Evolutionary conservation across 2,888 invertebrate genomes (phyloP).

Genomic region (Drosophila subsilvestris): DNA sequence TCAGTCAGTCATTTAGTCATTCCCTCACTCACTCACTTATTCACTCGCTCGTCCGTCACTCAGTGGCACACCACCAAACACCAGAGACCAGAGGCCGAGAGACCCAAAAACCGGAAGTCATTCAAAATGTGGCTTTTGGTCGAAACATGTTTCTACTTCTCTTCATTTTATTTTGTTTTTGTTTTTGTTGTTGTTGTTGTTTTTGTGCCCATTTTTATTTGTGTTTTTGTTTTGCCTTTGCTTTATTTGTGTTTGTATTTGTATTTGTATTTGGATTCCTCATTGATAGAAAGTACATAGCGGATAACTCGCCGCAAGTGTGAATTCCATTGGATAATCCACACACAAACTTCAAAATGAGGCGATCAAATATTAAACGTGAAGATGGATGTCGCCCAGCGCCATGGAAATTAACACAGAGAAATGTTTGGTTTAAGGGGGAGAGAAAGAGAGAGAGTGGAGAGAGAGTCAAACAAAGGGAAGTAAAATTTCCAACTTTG

Average conservation of each 20-base stretch:
- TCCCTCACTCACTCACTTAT: constrained; percentile 2
- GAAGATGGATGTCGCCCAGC: not conserved
- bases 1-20: not conserved
- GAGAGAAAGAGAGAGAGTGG: not conserved
- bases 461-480: too few relatives aligned
- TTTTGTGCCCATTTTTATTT: constrained; percentile 1
- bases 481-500: not conserved
- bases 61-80: constrained; percentile 1
- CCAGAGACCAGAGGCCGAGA: constrained; percentile 13
- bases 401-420: not conserved
- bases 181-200: not conserved
- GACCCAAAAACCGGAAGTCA: constrained; percentile 42
- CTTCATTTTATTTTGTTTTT: constrained; percentile 10
- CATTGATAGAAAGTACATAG: constrained; percentile 37
- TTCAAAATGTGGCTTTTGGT: constrained; percentile 13
- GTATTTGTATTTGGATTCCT: constrained; percentile 1
- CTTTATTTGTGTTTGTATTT: not conserved
- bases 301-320: not conserved
- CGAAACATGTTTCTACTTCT: constrained; percentile 40
- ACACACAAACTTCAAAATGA: constrained; percentile 37
- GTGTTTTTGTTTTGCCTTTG: constrained; percentile 3
- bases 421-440: not conserved
- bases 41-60: constrained; percentile 17
- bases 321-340: constrained; percentile 7
- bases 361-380: not conserved